Evolutionary conservation across 2,888 invertebrate genomes (phyloP).

Genomic region (Harmothoe impar): DNA sequence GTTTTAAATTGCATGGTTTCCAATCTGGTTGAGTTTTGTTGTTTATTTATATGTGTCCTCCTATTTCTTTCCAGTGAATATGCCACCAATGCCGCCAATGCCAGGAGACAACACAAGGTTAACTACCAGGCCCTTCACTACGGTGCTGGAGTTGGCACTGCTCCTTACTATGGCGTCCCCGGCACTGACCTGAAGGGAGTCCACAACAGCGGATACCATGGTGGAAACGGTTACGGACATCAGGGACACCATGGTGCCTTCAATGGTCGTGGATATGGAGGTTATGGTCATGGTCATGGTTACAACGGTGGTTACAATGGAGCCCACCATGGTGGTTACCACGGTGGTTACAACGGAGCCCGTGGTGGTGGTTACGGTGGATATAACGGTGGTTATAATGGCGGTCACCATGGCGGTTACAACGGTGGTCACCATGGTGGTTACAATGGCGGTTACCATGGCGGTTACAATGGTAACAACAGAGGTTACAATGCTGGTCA

Average conservation of each 20-base stretch:
- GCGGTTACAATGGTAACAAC: not conserved
- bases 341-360: slow-evolving; percentile 5
- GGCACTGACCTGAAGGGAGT: not conserved
- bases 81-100: not conserved
- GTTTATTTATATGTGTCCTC: no score
- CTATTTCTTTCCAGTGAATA: no score
- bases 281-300: no score
- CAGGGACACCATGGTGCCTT: no score
- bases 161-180: slow-evolving; percentile 41
- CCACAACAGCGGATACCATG: not conserved
- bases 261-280: no score
- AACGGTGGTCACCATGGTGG: not conserved
- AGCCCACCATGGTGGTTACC: not conserved
- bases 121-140: slow-evolving; percentile 32
- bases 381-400: not conserved
- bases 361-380: not conserved
- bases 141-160: slow-evolving; percentile 52
- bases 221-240: not conserved
- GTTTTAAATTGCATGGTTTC: no score
- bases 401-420: not conserved
- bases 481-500: slow-evolving; percentile 21
- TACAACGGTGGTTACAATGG: slow-evolving; percentile 40
- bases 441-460: no score
- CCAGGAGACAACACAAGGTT: slow-evolving; percentile 6
- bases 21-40: no score